Evolutionary conservation across 2,113 vertebrate genomes (phyloP).

Genomic region (Macquaria australasica): DNA sequence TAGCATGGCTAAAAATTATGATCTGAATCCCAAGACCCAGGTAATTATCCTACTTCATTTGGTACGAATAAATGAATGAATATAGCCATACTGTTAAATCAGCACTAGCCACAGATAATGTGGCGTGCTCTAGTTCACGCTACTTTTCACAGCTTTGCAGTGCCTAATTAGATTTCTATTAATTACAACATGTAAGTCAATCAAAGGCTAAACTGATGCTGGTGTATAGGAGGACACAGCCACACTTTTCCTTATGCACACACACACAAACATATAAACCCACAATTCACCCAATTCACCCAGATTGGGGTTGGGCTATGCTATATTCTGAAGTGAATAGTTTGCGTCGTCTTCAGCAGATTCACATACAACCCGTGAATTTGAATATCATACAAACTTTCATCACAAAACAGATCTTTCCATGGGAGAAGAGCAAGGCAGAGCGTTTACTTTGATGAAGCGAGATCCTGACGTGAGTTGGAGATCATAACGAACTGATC

Average conservation of each 20-base stretch:
- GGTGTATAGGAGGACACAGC: background rate
- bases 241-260: background rate
- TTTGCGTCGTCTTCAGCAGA: background rate
- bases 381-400: background rate
- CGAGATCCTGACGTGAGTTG: background rate
- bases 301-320: background rate
- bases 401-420: conserved; percentile 8
- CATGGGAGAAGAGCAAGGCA: background rate
- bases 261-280: no score
- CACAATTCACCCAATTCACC: no score
- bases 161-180: background rate
- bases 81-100: background rate
- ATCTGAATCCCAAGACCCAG: no score
- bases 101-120: background rate
- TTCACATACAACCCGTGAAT: background rate
- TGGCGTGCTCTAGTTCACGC: background rate
- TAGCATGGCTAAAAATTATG: no score
- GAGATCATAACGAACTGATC: conserved; percentile 17
- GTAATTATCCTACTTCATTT: no score
- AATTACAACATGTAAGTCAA: background rate
- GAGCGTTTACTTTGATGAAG: background rate
- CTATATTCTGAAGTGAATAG: conserved; percentile 10
- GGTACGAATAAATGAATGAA: background rate
- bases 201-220: background rate
- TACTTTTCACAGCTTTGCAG: background rate